These are phyloP conservation scores for Diadegma fenestrale DNA, from an alignment of 2,888 invertebrate genomes.

Conservation along the genomic window DNA sequence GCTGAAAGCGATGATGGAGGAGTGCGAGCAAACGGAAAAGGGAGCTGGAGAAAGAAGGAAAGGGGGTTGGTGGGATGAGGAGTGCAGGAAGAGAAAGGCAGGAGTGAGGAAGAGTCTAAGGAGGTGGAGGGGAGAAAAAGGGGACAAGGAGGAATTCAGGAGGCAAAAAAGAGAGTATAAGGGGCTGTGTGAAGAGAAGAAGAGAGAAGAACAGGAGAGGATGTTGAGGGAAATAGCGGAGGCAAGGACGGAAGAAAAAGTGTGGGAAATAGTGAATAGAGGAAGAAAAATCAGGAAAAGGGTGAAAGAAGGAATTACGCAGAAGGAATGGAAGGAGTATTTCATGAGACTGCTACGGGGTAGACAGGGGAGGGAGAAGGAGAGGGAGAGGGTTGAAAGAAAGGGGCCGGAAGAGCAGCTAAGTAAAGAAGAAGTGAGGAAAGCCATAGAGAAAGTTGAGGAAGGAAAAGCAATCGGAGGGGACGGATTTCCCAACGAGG, in stretches of 20 bases:
- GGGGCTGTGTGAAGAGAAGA: too few species aligned
- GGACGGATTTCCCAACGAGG: constrained; percentile 24
- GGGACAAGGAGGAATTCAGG: too few species aligned
- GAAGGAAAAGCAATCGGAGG: constrained; percentile 21
- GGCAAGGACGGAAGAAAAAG: constrained; percentile 18
- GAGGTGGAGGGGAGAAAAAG: too few species aligned
- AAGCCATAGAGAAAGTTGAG: neutral
- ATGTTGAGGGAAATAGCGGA: neutral
- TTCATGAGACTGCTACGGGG: too few species aligned
- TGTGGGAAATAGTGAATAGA: constrained; percentile 33
- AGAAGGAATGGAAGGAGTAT: constrained; percentile 4
- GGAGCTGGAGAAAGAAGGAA: too few species aligned
- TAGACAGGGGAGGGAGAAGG: too few species aligned
- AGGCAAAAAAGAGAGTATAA: too few species aligned
- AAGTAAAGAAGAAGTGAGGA: constrained; percentile 2
- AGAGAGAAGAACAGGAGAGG: neutral
- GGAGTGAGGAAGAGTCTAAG: too few species aligned
- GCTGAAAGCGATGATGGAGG: too few species aligned
- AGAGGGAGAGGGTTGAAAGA: neutral
- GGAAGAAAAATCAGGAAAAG: constrained; percentile 29
- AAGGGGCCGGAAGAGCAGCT: neutral
- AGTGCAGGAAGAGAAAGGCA: too few species aligned
- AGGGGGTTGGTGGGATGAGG: too few species aligned
- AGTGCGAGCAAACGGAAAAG: too few species aligned
- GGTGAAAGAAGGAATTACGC: neutral